These are phyloP conservation scores for Pachyuromys duprasi DNA, from an alignment of 2,797 vertebrate species.

Conservation along the genomic window DNA sequence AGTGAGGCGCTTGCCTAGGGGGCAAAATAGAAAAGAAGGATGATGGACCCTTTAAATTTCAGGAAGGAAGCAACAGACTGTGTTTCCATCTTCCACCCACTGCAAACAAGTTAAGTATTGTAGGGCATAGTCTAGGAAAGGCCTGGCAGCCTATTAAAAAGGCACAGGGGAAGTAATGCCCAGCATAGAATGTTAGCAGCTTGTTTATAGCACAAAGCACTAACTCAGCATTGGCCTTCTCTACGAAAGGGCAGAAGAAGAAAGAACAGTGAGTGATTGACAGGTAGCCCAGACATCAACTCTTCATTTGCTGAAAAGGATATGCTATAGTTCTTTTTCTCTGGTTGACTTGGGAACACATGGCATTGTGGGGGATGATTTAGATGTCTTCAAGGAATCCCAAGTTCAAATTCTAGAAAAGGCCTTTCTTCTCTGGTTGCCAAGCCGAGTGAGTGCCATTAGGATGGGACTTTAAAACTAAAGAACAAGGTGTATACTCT, in stretches of 20 bases:
- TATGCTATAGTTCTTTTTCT: not conserved
- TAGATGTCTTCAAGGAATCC: conserved; percentile 50
- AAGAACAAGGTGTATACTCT: not conserved
- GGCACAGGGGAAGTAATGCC: conserved; percentile 45
- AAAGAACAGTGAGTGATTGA: not conserved
- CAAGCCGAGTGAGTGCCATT: not conserved
- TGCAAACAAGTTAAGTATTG: conserved; percentile 74
- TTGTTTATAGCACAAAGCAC: conserved; percentile 30
- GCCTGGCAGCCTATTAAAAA: conserved; percentile 39
- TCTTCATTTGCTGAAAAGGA: not conserved
- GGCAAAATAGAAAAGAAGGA: conserved; percentile 23
- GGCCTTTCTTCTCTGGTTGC: conserved; percentile 30
- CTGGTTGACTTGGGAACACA: not conserved
- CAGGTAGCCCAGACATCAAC: not conserved
- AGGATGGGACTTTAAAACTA: conserved; percentile 37
- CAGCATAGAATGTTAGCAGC: not conserved
- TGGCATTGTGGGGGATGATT: conserved; percentile 3
- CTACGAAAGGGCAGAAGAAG: not conserved
- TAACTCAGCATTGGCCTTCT: conserved; percentile 50
- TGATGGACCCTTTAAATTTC: conserved; percentile 60
- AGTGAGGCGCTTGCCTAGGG: conserved; percentile 9
- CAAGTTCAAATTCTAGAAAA: conserved; percentile 58
- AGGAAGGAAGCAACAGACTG: conserved; percentile 62
- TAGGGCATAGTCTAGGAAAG: conserved; percentile 59
- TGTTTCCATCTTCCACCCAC: conserved; percentile 60